These are phyloP conservation scores for Passer montanus DNA, from an alignment of 2,113 vertebrate species.

Conservation along the genomic window DNA sequence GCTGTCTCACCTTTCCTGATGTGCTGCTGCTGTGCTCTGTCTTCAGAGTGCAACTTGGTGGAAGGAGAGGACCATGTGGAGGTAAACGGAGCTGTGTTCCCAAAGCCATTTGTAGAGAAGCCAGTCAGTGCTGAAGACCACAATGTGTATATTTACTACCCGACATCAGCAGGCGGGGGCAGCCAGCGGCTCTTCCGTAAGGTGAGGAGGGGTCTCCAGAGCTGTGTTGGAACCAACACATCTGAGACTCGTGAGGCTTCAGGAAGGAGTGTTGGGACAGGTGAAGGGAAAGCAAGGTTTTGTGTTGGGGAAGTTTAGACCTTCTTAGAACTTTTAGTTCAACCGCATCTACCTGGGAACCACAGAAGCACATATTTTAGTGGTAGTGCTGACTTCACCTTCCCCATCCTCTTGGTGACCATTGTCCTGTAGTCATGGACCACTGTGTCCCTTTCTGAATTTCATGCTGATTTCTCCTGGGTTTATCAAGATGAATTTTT, in stretches of 20 bases:
- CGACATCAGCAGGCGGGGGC: conserved; percentile 94
- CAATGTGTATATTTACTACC: conserved; percentile 99
- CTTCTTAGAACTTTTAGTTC: not conserved
- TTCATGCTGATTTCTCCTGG: not conserved
- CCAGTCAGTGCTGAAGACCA: conserved; percentile 98
- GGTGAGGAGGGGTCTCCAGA: conserved; percentile 71
- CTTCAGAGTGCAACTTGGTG: conserved; percentile 91
- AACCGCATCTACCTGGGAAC: not conserved
- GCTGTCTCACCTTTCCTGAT: not conserved
- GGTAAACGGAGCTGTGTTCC: conserved; percentile 95
- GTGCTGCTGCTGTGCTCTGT: not conserved
- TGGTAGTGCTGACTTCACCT: not conserved
- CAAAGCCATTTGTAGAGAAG: conserved; percentile 98
- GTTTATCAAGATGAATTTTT: not conserved
- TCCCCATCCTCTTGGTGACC: not conserved
- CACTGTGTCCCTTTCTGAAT: not conserved
- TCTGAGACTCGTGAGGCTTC: not conserved
- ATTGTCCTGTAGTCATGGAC: not conserved
- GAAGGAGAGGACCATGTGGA: conserved; percentile 98
- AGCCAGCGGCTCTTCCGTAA: conserved; percentile 98
- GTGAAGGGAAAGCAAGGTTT: not conserved
- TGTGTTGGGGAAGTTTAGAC: not conserved
- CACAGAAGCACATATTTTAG: not conserved
- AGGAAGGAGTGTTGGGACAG: not conserved
- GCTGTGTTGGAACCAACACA: not conserved